These are phyloP conservation scores for Excalfactoria chinensis DNA, from an alignment of 2,113 vertebrate genomes.

Conservation along the genomic window DNA sequence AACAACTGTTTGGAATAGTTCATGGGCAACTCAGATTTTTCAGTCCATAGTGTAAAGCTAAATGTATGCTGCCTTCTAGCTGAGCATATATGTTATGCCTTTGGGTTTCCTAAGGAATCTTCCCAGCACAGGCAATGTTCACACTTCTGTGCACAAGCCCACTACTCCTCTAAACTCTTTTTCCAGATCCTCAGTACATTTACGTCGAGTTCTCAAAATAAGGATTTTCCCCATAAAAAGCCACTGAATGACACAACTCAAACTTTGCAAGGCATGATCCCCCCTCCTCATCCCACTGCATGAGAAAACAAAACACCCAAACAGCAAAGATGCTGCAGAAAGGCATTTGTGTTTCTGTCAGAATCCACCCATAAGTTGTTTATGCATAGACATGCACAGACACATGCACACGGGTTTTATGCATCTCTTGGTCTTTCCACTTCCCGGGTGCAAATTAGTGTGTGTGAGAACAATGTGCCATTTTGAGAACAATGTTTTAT, in stretches of 20 bases:
- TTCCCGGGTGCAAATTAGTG: conserved; percentile 1
- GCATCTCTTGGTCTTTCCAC: neutral
- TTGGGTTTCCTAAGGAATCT: neutral
- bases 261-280: neutral
- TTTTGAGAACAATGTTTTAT: conserved; percentile 62
- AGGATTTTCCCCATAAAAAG: neutral
- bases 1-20: neutral
- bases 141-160: neutral
- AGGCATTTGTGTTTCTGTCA: neutral
- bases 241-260: neutral
- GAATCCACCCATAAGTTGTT: neutral
- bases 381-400: neutral
- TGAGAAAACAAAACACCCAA: fast-evolving
- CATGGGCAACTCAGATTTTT: neutral
- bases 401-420: neutral
- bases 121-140: neutral
- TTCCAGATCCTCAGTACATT: neutral
- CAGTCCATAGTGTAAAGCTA: neutral
- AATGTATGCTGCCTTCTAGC: neutral
- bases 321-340: neutral
- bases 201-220: neutral
- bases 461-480: conserved; percentile 21
- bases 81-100: fast-evolving
- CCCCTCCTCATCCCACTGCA: neutral
- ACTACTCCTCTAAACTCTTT: neutral